Conservation (phyloP, 2,888 invertebrate species). For the Tenthredo livida region DNA sequence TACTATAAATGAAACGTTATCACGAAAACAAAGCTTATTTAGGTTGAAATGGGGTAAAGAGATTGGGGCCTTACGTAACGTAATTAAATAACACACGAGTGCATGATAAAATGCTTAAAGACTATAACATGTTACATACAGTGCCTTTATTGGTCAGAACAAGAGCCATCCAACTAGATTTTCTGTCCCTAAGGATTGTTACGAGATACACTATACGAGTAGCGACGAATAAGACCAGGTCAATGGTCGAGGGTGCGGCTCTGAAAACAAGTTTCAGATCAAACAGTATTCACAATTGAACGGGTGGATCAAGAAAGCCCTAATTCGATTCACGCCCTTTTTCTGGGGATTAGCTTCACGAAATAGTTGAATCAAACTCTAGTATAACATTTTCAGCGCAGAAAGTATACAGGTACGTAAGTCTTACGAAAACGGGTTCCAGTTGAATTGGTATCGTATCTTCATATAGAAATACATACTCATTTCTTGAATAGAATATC, state of each 20-base stretch:
- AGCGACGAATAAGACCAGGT: neutral
- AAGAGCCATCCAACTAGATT: neutral
- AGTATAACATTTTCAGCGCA: neutral
- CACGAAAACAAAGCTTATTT: conserved; percentile 37
- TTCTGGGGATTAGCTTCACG: neutral
- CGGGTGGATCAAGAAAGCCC: neutral
- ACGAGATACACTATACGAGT: neutral
- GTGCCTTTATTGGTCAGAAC: neutral
- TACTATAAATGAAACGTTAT: conserved; percentile 43
- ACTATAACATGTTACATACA: neutral
- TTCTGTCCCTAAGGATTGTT: conserved; percentile 18
- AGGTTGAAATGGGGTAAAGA: neutral
- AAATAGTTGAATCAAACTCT: neutral
- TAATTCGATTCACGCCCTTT: conserved; percentile 9
- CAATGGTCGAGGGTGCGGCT: conserved; percentile 13
- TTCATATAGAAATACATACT: neutral
- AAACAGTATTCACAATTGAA: conserved; percentile 35
- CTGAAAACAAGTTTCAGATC: conserved; percentile 13
- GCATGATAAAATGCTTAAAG: conserved; percentile 6
- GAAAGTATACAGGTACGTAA: neutral
- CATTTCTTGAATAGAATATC: neutral
- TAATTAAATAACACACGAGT: neutral
- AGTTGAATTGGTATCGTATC: neutral
- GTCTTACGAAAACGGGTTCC: neutral
- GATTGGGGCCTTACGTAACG: conserved; percentile 7